Percentiles rank a stretch among this genome's conserved stretches.
phyloP scores from a whole-genome alignment of 2,113 vertebrate species.

The Cervus canadensis region DNA sequence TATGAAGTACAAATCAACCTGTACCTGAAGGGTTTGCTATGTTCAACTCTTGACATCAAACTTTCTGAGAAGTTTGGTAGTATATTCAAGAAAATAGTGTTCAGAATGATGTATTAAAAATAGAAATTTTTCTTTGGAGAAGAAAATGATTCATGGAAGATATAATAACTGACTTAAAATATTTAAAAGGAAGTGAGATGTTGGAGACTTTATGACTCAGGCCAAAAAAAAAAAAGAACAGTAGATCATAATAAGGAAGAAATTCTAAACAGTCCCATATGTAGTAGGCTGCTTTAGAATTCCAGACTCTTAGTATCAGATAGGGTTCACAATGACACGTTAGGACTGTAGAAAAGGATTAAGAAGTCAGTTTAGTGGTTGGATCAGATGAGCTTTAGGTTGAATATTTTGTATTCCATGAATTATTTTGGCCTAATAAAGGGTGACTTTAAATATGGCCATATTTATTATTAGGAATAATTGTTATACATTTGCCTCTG shows the following conservation, averaged over 20 bases:
- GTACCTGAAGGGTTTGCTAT: background rate
- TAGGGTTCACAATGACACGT: background rate
- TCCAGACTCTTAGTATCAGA: rapidly evolving
- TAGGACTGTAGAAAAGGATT: background rate
- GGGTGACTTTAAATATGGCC: background rate
- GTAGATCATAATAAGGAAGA: background rate
- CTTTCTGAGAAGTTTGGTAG: background rate
- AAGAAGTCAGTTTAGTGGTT: background rate
- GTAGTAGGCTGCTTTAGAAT: background rate
- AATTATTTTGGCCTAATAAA: background rate
- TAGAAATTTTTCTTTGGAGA: background rate
- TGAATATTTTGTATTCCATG: background rate
- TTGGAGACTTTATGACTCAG: background rate
- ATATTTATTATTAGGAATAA: background rate
- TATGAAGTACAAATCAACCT: background rate
- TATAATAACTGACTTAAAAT: background rate
- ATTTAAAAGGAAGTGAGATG: background rate
- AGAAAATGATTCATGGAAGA: background rate
- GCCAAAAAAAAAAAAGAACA: background rate
- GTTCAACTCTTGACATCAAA: background rate
- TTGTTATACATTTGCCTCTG: background rate
- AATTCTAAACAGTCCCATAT: background rate
- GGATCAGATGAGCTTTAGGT: background rate
- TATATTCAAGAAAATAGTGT: background rate
- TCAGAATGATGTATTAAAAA: background rate